Evolutionary conservation across 2,888 invertebrate genomes (phyloP).

Genomic region (Salticus scenicus): DNA sequence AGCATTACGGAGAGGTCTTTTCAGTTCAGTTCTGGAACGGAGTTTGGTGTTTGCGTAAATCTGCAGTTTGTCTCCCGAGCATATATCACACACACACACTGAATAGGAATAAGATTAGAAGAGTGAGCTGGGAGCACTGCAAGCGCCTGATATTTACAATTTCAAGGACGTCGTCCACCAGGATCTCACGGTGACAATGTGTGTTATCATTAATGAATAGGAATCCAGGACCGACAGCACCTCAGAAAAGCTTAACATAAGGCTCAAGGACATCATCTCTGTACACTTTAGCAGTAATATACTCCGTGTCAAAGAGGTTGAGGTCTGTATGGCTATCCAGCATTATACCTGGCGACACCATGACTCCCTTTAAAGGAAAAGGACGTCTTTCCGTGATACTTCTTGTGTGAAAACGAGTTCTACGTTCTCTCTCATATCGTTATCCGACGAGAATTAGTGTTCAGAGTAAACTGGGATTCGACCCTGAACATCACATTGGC

Average conservation of each 20-base stretch:
- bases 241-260: not conserved
- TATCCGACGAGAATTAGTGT: not conserved
- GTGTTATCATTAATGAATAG: too few relatives aligned
- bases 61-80: too few relatives aligned
- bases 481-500: not conserved
- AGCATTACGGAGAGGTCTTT: too few relatives aligned
- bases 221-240: too few relatives aligned
- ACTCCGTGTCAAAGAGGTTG: not conserved
- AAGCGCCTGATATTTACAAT: too few relatives aligned
- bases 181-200: not conserved
- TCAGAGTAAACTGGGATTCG: slow-evolving; percentile 2
- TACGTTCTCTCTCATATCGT: too few relatives aligned
- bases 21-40: too few relatives aligned
- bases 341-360: not conserved
- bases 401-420: too few relatives aligned
- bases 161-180: not conserved
- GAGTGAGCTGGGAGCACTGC: not conserved
- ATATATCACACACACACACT: too few relatives aligned
- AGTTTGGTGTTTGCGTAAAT: too few relatives aligned
- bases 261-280: not conserved
- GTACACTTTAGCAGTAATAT: too few relatives aligned
- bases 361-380: not conserved
- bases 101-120: not conserved
- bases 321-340: too few relatives aligned
- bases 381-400: not conserved